Evolutionary conservation across 2,113 vertebrate genomes (phyloP), one percentile per base, ranked within the genome.

Genomic region (Phalacrocorax brasilianus): DNA sequence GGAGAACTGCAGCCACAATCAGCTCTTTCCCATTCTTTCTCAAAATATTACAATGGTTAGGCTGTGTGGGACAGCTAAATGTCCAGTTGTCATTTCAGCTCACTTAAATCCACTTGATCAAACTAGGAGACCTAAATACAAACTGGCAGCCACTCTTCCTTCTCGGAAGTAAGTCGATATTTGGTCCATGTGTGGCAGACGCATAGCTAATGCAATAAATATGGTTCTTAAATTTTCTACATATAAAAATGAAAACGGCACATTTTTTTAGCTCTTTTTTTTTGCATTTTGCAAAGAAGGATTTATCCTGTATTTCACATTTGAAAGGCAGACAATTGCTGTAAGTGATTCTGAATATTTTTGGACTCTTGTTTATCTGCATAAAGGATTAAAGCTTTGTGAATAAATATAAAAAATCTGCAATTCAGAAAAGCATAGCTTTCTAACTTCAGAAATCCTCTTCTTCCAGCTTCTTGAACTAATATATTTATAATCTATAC

Each of bases 51-150:
- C 81, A 73, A 19, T 0, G 1, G 42, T 68, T 82, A 62, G 45
- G 58, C 73, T 73, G 18, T 79, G 66, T 80, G 74, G 53, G 33
- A 74, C 33, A 72, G 58, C 53, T 87, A 6, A 85, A 85, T 79
- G 91, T 76, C 87, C 47, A 81, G 58, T 85, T 97, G 96, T 90
- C 95, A 90, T 95, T 96, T 96, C 74, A 75, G 87, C 72, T 78
- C 89, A 33, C 77, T 96, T 82, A 94, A 86, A 93, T 75, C 78
- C 90, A 68, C 85, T 96, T 91, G 84, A 92, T 95, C 81, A 95
- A 78, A 55, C 88, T 59, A 86, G 55, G 13, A 62, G 27, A 61
- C 19, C 35, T 93, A 93, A 96, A 91, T 92, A 66, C 65, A 93
- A 97, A 67, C 50, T 95, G 96, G 84, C 95, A 95, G 84, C 78